These are phyloP conservation scores for Upupa epops DNA, from an alignment of 2,113 vertebrate genomes.

Conservation along the genomic window DNA sequence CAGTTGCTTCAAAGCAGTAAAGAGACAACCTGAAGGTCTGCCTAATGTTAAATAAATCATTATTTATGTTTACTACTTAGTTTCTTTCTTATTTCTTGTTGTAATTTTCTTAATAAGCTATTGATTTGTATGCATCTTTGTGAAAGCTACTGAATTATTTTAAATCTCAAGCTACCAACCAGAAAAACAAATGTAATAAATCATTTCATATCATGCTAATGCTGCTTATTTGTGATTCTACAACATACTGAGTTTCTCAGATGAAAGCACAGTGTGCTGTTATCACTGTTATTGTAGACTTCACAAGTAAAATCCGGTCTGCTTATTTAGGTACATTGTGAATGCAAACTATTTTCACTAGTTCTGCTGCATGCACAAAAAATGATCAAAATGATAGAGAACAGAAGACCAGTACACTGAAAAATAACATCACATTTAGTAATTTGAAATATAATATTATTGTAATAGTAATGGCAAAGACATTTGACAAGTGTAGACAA, in stretches of 20 bases:
- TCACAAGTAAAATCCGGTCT: background rate
- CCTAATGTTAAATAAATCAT: background rate
- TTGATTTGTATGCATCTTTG: background rate
- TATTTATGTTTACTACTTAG: background rate
- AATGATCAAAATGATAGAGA: background rate
- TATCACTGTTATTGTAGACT: background rate
- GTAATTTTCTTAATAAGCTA: background rate
- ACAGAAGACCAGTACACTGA: background rate
- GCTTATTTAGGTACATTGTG: background rate
- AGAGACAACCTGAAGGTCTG: background rate
- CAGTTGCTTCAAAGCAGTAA: background rate
- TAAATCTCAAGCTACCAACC: background rate
- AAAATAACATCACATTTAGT: background rate
- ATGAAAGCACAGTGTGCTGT: background rate
- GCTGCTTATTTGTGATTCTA: background rate
- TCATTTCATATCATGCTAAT: background rate
- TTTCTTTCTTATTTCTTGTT: background rate
- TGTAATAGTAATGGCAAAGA: background rate
- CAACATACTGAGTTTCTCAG: background rate
- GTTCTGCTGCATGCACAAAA: background rate
- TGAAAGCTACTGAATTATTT: background rate
- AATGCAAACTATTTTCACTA: background rate
- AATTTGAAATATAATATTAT: constrained; percentile 54
- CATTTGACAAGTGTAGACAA: constrained; percentile 55
- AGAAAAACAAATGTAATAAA: background rate